Evolutionary conservation across 2,113 vertebrate genomes (phyloP).

Genomic region (Mesocricetus auratus): DNA sequence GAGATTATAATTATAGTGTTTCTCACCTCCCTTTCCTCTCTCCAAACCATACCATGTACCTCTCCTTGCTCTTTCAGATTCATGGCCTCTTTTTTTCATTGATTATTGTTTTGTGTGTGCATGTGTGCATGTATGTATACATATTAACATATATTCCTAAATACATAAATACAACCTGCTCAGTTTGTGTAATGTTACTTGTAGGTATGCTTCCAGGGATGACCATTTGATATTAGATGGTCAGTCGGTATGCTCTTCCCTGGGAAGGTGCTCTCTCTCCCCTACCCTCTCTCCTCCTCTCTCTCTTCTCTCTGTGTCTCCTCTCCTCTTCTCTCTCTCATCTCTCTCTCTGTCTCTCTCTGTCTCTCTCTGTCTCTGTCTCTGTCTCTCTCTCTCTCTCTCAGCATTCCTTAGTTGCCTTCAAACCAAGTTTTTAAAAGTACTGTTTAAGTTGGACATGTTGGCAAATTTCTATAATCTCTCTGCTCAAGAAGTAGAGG

Average conservation of each 20-base stretch:
- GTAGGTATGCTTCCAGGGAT: neutral
- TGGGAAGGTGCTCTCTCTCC: neutral
- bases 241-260: neutral
- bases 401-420: neutral
- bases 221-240: neutral
- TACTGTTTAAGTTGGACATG: neutral
- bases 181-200: neutral
- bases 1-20: neutral
- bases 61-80: neutral
- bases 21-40: neutral
- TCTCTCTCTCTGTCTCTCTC: too few relatives aligned
- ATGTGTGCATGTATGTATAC: neutral
- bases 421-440: constrained; percentile 51
- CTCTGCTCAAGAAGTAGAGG: neutral
- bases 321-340: neutral
- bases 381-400: neutral
- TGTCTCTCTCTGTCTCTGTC: too few relatives aligned
- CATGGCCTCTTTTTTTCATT: neutral
- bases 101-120: neutral
- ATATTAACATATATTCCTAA: neutral
- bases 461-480: neutral
- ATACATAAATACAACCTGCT: neutral
- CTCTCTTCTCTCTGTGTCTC: too few relatives aligned
- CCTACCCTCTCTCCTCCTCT: too few relatives aligned
- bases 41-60: neutral